Evolutionary conservation across 2,797 vertebrate species (phyloP).

Genomic region (Vireo griseus): DNA sequence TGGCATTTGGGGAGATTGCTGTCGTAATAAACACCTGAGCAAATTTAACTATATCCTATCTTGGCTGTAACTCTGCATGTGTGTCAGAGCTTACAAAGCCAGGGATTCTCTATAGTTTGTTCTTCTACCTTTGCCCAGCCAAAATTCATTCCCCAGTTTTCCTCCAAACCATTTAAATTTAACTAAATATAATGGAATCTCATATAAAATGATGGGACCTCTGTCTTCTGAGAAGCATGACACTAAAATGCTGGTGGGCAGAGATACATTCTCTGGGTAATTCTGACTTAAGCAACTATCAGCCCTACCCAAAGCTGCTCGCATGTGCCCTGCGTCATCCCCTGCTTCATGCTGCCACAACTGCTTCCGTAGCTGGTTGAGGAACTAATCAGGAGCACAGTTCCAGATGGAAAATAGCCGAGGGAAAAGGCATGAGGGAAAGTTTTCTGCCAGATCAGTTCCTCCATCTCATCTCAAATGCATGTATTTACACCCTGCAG

Average conservation of each 20-base stretch:
- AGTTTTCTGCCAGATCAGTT: constrained; percentile 6
- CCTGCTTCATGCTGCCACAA: background rate
- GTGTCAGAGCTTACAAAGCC: background rate
- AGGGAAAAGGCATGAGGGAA: background rate
- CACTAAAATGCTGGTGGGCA: background rate
- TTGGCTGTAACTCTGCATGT: background rate
- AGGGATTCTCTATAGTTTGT: background rate
- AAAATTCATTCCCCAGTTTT: background rate
- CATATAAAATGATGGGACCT: background rate
- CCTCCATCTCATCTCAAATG: background rate
- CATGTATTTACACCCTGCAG: background rate
- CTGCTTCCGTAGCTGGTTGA: background rate
- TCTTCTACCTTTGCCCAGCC: background rate
- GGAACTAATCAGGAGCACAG: background rate
- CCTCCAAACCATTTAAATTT: background rate
- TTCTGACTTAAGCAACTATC: background rate
- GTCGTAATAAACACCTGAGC: background rate
- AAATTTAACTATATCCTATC: background rate
- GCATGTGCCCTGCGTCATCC: background rate
- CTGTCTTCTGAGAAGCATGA: background rate
- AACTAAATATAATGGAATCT: background rate
- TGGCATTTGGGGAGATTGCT: background rate
- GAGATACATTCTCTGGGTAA: background rate
- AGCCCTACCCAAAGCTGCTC: background rate
- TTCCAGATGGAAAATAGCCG: constrained; percentile 35